Evolutionary conservation across 2,113 vertebrate genomes (phyloP).

Genomic region (Syngnathus scovelli): DNA sequence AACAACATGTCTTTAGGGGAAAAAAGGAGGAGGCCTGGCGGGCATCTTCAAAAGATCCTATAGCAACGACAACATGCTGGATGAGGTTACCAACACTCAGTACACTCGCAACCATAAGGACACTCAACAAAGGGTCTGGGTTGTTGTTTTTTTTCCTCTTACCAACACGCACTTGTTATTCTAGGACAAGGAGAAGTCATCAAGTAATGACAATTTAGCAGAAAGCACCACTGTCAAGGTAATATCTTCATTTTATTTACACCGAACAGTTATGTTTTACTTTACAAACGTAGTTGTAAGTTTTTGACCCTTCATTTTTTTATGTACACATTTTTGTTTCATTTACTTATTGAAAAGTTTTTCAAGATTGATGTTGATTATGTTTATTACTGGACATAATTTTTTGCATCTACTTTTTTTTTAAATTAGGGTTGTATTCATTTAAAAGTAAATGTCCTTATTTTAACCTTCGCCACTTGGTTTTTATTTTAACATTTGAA

Average conservation of each 20-base stretch:
- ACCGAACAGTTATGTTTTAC: too few relatives aligned
- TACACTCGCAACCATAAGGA: background rate
- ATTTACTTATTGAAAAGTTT: background rate
- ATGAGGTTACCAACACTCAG: conserved; percentile 29
- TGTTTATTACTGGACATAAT: background rate
- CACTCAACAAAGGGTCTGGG: conserved; percentile 27
- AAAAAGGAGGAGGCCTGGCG: conserved; percentile 39
- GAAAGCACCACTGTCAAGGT: conserved; percentile 36
- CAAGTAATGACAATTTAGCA: conserved; percentile 35
- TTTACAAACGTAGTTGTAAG: too few relatives aligned
- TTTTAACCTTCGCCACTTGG: too few relatives aligned
- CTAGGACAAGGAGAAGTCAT: conserved; percentile 2
- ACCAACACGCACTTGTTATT: background rate
- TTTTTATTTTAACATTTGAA: background rate
- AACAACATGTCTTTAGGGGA: conserved; percentile 33
- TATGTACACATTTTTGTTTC: background rate
- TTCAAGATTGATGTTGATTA: background rate
- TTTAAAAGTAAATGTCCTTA: too few relatives aligned
- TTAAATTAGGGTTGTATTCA: too few relatives aligned
- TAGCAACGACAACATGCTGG: conserved; percentile 48
- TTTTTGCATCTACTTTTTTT: background rate
- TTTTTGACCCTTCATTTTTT: too few relatives aligned
- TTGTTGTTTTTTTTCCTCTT: background rate
- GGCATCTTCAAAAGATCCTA: conserved; percentile 48
- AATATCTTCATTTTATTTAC: background rate